phyloP scores from a whole-genome alignment of 2,888 invertebrate species.

The Thecophora atra region DNA sequence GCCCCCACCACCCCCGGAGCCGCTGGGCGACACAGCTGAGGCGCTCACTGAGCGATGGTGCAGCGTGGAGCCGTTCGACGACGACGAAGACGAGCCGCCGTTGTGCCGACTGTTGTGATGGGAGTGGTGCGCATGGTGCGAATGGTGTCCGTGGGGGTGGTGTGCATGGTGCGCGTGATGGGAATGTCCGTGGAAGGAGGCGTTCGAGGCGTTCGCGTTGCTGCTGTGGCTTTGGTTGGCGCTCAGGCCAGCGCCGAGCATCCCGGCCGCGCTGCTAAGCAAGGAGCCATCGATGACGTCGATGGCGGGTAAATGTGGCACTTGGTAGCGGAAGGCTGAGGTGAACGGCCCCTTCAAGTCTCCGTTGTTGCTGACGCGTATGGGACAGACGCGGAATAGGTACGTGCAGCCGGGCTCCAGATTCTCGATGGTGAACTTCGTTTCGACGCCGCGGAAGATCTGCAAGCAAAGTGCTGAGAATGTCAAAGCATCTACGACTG shows the following conservation, averaged over 20 bases:
- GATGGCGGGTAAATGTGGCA: slow-evolving; percentile 55
- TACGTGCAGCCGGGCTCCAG: slow-evolving; percentile 81
- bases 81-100: slow-evolving; percentile 42
- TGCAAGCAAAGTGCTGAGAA: slow-evolving; percentile 55
- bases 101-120: slow-evolving; percentile 60
- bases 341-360: slow-evolving; percentile 77
- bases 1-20: too few species aligned
- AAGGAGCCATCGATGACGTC: slow-evolving; percentile 54
- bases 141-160: slow-evolving; percentile 44
- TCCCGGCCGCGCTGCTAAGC: slow-evolving; percentile 44
- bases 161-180: slow-evolving; percentile 51
- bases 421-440: slow-evolving; percentile 73
- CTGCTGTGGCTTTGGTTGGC: slow-evolving; percentile 44
- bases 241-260: slow-evolving; percentile 45
- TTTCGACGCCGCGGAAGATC: slow-evolving; percentile 75
- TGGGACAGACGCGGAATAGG: slow-evolving; percentile 79
- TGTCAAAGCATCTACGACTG: not conserved
- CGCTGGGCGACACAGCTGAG: slow-evolving; percentile 56
- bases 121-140: slow-evolving; percentile 49
- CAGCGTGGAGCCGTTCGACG: slow-evolving; percentile 42
- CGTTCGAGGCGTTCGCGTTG: slow-evolving; percentile 40
- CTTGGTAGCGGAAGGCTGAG: slow-evolving; percentile 69
- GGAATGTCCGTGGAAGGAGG: slow-evolving; percentile 49
- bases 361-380: slow-evolving; percentile 70
- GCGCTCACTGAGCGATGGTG: slow-evolving; percentile 62